Evolutionary conservation across 2,888 invertebrate species (phyloP), one percentile per base, ranked within the genome.

Genomic region (Sylvicola cinctus): DNA sequence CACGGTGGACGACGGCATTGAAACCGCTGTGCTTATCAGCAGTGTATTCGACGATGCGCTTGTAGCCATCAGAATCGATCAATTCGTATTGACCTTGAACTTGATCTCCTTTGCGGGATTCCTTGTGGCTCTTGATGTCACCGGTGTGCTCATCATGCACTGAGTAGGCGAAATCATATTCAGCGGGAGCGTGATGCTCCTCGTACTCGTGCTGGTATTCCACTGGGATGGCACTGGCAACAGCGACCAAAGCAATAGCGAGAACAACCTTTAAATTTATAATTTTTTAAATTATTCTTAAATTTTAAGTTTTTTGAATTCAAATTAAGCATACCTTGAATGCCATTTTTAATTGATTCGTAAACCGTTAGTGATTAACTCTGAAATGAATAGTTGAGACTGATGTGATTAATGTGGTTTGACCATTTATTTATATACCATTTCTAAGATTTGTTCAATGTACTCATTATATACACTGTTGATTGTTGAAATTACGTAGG

Each of bases 1-100:
- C 55, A 38, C 48, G 54, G 42, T 48, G 50, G 12, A 58, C 58
- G 20, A 58, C 51, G 33, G 59, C 59, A 43, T 58, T 58, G 49
- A 59, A 58, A 39, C 58, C 58, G 37, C 53, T 51, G 41, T 50
- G 48, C 16, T 49, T 44, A 43, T 56, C 58, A 36, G 58, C 58
- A 35, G 51, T 50, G 47, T 59, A 59, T 32, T 58, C 51, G 13
- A 59, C 59, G 34, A 47, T 51, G 39, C 59, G 49, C 42, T 49
- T 54, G 41, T 48, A 49, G 34, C 58, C 58, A 43, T 58, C 58
- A 33, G 57, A 39, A 36, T 58, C 56, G 30, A 56, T 43, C 16
- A 58, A 45, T 17, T 54, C 52, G 45, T 57, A 58, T 42, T 48
- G 46, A 15, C 58, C 58, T 38, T 54, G 51, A 29, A 57, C 56